Conservation (phyloP, 2,113 vertebrate genomes). For the Apeltes quadracus region DNA sequence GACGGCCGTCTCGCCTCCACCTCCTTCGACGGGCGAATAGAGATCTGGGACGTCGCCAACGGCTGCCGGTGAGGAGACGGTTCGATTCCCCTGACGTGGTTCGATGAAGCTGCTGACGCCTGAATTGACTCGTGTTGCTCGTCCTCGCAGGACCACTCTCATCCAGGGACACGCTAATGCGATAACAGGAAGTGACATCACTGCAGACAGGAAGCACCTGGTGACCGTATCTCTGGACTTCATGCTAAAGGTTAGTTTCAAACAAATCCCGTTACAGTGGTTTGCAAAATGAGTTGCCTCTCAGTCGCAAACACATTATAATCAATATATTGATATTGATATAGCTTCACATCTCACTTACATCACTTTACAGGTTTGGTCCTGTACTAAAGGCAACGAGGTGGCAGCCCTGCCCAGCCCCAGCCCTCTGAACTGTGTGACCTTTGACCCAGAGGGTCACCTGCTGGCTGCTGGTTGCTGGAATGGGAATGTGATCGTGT, state of each 20-base stretch:
- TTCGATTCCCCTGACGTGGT: too few species aligned
- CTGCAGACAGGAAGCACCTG: constrained; percentile 79
- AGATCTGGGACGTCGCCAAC: constrained; percentile 84
- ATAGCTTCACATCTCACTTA: too few species aligned
- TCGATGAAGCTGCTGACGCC: not conserved
- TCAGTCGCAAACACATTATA: too few species aligned
- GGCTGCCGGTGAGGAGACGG: constrained; percentile 80
- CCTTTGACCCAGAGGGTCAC: constrained; percentile 82
- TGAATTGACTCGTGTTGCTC: not conserved
- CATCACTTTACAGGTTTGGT: constrained; percentile 85
- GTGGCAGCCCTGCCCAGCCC: constrained; percentile 60
- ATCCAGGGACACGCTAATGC: constrained; percentile 80
- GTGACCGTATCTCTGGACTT: constrained; percentile 86
- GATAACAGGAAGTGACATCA: constrained; percentile 84
- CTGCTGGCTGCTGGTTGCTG: constrained; percentile 84
- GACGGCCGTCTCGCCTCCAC: constrained; percentile 78
- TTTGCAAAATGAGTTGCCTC: not conserved
- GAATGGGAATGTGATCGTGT: constrained; percentile 81
- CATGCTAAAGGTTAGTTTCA: constrained; percentile 82
- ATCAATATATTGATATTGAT: too few species aligned
- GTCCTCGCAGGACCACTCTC: constrained; percentile 74
- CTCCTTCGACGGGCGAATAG: constrained; percentile 84
- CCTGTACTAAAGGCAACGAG: constrained; percentile 70
- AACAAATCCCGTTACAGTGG: not conserved
- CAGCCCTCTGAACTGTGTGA: constrained; percentile 83